Conservation (phyloP, 2,113 vertebrate species). For the Canis aureus region DNA sequence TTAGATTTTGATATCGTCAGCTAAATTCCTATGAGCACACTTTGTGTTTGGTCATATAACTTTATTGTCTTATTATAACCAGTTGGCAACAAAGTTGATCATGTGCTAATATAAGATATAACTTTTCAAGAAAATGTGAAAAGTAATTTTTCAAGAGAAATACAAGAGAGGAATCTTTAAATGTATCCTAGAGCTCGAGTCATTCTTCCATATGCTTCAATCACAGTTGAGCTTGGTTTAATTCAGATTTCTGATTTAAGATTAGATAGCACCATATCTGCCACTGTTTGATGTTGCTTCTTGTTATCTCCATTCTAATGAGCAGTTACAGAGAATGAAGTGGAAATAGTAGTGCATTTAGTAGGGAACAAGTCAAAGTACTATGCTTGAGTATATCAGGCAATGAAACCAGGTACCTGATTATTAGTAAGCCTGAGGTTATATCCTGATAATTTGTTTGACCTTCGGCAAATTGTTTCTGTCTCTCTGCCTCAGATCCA, state of each 20-base stretch:
- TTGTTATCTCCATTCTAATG: not conserved
- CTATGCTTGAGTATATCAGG: not conserved
- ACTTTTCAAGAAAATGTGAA: constrained; percentile 10
- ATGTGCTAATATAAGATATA: not conserved
- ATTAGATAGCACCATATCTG: not conserved
- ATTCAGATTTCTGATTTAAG: not conserved
- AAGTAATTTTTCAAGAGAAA: constrained; percentile 21
- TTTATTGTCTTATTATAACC: not conserved
- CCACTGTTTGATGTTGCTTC: not conserved
- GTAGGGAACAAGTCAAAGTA: not conserved
- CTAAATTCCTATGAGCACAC: not conserved
- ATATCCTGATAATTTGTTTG: not conserved
- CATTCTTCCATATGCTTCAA: not conserved
- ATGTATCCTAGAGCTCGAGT: not conserved
- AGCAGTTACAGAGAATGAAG: not conserved
- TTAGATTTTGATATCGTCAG: not conserved
- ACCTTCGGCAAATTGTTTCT: constrained; percentile 18
- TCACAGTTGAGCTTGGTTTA: not conserved
- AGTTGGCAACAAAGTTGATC: constrained; percentile 24
- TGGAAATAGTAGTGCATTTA: not conserved
- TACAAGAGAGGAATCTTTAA: not conserved
- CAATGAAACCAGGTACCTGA: not conserved
- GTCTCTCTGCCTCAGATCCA: not conserved
- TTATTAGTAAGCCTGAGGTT: not conserved
- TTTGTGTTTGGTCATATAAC: not conserved